Evolutionary conservation across 2,113 vertebrate genomes (phyloP).

Genomic region (Neotoma lepida): DNA sequence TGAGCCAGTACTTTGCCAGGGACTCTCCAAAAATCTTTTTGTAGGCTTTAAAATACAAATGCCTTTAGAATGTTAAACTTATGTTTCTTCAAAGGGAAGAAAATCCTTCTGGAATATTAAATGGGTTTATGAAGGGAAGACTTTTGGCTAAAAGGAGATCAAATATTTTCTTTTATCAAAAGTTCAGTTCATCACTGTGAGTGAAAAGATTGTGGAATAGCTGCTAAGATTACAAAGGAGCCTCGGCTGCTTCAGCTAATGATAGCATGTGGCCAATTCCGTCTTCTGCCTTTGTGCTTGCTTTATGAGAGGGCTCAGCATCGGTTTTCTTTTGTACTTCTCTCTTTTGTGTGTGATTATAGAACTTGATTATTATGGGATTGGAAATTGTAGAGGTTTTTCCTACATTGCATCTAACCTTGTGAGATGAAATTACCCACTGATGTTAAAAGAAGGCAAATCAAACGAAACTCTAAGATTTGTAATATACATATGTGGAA

Average conservation of each 20-base stretch:
- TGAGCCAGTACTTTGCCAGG: slow-evolving; percentile 77
- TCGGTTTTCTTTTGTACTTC: slow-evolving; percentile 62
- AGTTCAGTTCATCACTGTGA: slow-evolving; percentile 73
- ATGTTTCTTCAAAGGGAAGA: slow-evolving; percentile 75
- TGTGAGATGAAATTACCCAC: slow-evolving; percentile 51
- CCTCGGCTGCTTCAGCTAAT: slow-evolving; percentile 65
- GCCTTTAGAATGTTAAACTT: slow-evolving; percentile 74
- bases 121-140: slow-evolving; percentile 60
- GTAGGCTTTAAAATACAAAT: slow-evolving; percentile 79
- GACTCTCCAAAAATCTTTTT: slow-evolving; percentile 74
- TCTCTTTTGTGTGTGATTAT: slow-evolving; percentile 58
- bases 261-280: slow-evolving; percentile 49
- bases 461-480: slow-evolving; percentile 27
- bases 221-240: slow-evolving; percentile 67
- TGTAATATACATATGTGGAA: background rate
- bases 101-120: slow-evolving; percentile 77
- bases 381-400: slow-evolving; percentile 69
- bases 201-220: slow-evolving; percentile 76
- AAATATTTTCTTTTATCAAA: slow-evolving; percentile 81
- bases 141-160: slow-evolving; percentile 80
- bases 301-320: slow-evolving; percentile 40
- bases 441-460: slow-evolving; percentile 33
- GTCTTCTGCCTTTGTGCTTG: slow-evolving; percentile 68
- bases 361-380: slow-evolving; percentile 61
- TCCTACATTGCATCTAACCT: slow-evolving; percentile 34